Conservation (phyloP, 2,113 vertebrate species). For the Tragelaphus buxtoni region DNA sequence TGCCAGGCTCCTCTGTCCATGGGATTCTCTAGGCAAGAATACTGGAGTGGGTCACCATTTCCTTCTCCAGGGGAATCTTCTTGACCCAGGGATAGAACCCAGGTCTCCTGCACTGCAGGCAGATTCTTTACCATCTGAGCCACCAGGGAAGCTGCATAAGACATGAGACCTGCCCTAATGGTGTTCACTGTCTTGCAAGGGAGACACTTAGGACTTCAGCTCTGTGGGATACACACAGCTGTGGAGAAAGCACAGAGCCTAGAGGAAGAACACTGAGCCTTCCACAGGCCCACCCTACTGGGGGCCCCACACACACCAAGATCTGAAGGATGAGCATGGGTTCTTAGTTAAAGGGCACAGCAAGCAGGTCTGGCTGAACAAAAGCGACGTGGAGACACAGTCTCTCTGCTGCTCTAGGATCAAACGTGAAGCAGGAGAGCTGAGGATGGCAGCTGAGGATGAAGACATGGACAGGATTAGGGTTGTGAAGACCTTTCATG, state of each 20-base stretch:
- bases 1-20: too few relatives aligned
- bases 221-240: not conserved
- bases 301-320: not conserved
- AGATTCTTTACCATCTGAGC: not conserved
- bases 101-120: not conserved
- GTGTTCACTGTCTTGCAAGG: not conserved
- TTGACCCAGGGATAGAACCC: not conserved
- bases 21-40: too few relatives aligned
- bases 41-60: too few relatives aligned
- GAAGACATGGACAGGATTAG: not conserved
- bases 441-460: not conserved
- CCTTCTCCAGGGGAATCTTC: too few relatives aligned
- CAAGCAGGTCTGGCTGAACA: not conserved
- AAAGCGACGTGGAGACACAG: not conserved
- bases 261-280: not conserved
- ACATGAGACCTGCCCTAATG: not conserved
- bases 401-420: not conserved
- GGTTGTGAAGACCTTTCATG: not conserved
- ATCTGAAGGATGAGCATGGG: not conserved
- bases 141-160: not conserved
- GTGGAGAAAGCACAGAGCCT: not conserved
- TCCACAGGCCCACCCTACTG: accelerated
- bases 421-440: not conserved
- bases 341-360: not conserved
- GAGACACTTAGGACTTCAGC: not conserved